Evolutionary conservation across 2,113 vertebrate species (phyloP).

Genomic region (Mormyrus lacerda): DNA sequence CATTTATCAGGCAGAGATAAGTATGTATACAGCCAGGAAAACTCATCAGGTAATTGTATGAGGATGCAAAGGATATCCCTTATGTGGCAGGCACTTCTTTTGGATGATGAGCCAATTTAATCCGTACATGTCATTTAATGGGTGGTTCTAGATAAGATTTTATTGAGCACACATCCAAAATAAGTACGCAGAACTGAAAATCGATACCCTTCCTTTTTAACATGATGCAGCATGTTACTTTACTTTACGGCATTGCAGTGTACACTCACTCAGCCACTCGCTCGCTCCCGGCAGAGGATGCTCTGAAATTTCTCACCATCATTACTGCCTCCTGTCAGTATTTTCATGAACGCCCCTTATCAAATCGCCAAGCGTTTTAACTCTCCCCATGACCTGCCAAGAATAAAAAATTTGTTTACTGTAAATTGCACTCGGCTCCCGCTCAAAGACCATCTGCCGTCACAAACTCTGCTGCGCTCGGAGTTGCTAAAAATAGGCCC

Average conservation of each 20-base stretch:
- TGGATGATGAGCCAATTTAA: neutral
- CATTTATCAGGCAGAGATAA: neutral
- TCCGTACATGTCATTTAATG: neutral
- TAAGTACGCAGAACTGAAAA: neutral
- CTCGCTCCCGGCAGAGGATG: neutral
- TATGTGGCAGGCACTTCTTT: neutral
- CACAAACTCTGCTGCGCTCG: constrained; percentile 46
- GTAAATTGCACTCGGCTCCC: constrained; percentile 72
- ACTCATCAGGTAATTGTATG: neutral
- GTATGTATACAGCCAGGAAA: neutral
- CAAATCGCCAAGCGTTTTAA: constrained; percentile 27
- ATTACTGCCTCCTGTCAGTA: constrained; percentile 7
- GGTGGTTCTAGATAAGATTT: neutral
- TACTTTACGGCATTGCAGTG: neutral
- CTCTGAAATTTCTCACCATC: neutral
- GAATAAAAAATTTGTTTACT: constrained; percentile 95
- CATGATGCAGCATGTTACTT: neutral
- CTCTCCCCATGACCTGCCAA: constrained; percentile 81
- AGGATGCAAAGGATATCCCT: neutral
- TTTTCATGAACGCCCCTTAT: constrained; percentile 19
- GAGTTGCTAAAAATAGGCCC: constrained; percentile 64
- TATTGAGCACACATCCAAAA: neutral
- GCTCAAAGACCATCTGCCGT: constrained; percentile 79
- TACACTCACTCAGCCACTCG: neutral
- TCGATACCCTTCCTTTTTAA: neutral